phyloP scores from a whole-genome alignment of 2,797 vertebrate genomes.

The Catamblyrhynchus diadema region DNA sequence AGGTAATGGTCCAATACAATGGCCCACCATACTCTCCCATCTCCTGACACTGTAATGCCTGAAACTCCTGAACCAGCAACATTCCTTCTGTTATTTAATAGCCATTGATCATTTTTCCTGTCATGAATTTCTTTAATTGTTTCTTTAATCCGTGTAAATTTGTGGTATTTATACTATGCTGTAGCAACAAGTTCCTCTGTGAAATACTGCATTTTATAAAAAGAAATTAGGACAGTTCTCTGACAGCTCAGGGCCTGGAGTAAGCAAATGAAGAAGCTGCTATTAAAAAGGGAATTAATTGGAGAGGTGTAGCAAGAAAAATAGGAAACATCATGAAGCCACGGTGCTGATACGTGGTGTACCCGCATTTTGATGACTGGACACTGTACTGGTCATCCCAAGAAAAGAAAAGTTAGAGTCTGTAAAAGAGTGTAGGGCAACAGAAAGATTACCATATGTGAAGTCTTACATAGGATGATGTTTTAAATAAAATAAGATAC shows the following conservation, averaged over 20 bases:
- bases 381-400: not conserved
- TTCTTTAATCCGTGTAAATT: not conserved
- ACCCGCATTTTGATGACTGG: not conserved
- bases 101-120: not conserved
- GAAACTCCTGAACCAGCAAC: not conserved
- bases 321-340: not conserved
- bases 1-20: not conserved
- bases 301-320: not conserved
- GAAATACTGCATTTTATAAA: not conserved
- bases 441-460: not conserved
- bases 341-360: accelerated
- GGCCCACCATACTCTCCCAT: not conserved
- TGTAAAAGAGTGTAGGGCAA: not conserved
- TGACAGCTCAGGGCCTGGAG: not conserved
- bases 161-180: not conserved
- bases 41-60: not conserved
- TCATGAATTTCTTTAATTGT: not conserved
- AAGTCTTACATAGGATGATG: not conserved
- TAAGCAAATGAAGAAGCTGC: not conserved
- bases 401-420: not conserved
- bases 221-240: not conserved
- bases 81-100: not conserved
- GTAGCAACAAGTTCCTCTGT: not conserved
- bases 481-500: not conserved
- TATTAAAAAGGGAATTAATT: not conserved